A percentile compares a stretch with the other conserved stretches of the same genome.
Evolutionary conservation across 1,140 invertebrate genomes (phyloP).

Genomic region (Palaemon carinicauda): DNA sequence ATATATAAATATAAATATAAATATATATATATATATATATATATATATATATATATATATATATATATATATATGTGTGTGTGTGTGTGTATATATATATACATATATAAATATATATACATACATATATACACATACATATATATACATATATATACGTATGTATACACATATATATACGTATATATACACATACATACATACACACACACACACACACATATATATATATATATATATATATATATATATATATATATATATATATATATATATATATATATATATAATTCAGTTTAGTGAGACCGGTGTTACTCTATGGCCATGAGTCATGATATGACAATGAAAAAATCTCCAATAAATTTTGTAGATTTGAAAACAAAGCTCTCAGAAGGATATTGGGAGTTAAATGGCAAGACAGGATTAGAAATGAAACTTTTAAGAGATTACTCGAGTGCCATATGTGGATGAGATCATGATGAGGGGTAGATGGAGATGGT

Average conservation of each 20-base stretch:
- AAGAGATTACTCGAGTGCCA: no score
- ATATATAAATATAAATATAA: neutral
- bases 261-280: neutral
- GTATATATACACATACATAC: neutral
- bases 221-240: neutral
- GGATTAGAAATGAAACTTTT: no score
- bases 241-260: neutral
- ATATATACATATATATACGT: neutral
- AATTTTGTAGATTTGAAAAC: no score
- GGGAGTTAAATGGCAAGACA: no score
- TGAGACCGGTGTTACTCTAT: no score
- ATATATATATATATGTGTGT: conserved; percentile 7
- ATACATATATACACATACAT: neutral
- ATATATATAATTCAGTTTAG: neutral
- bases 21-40: conserved; percentile 19
- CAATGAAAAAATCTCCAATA: no score
- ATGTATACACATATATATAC: neutral
- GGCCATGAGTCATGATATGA: no score
- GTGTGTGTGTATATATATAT: conserved; percentile 19
- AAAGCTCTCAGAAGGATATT: no score
- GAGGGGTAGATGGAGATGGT: no score
- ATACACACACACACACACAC: neutral
- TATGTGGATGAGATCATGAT: no score
- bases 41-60: conserved; percentile 35
- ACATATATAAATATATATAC: neutral